Conservation (phyloP, 35 echinoderm and acorn worm genomes). For the Acanthaster planci region DNA sequence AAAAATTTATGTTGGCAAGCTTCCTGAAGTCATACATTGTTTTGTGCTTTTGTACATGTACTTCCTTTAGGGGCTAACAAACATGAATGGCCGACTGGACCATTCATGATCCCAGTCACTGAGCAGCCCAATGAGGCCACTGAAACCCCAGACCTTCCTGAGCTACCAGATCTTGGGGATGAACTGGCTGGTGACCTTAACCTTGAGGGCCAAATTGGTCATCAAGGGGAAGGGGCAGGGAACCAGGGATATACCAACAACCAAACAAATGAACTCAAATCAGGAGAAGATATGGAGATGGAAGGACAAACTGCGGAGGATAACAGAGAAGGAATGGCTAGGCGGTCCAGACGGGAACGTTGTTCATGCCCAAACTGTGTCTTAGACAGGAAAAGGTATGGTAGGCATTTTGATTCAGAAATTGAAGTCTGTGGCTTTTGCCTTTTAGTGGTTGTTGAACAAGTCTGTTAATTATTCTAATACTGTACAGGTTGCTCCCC, state of each 20-base stretch:
- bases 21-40: no score
- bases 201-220: background rate
- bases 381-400: background rate
- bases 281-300: background rate
- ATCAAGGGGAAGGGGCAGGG: background rate
- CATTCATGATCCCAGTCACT: constrained; percentile 5
- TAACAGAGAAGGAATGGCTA: background rate
- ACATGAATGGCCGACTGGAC: constrained; percentile 8
- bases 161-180: background rate
- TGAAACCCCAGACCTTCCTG: background rate
- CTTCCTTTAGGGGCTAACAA: background rate
- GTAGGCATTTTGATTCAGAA: background rate
- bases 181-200: background rate
- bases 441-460: background rate
- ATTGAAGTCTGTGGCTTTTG: background rate
- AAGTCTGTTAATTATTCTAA: no score
- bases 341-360: background rate
- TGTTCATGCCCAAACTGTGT: constrained; percentile 8
- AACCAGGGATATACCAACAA: background rate
- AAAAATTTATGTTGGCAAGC: no score
- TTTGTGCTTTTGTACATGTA: background rate
- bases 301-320: background rate
- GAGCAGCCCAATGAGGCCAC: background rate
- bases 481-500: no score
- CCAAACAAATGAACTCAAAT: background rate